Conservation (phyloP, 2,797 vertebrate species). For the Cryptoblepharus egeriae region DNA sequence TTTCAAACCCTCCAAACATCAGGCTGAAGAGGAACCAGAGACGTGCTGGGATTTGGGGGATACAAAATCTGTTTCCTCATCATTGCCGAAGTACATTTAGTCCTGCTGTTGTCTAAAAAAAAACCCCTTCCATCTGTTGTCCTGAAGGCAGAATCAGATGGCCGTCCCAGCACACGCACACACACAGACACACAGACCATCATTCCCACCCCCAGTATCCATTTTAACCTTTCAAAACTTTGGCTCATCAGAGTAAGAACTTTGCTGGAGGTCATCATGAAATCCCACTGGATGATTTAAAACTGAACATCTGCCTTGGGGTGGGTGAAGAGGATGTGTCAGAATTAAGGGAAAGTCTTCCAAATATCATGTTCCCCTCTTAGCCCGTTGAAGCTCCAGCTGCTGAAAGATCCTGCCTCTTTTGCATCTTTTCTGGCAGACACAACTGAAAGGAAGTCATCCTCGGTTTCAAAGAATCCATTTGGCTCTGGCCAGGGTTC, state of each 20-base stretch:
- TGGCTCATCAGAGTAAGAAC: background rate
- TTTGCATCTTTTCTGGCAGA: background rate
- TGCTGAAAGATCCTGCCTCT: background rate
- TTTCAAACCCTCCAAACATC: background rate
- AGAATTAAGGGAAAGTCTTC: background rate
- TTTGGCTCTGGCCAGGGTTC: background rate
- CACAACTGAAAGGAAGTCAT: background rate
- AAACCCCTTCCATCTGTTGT: constrained; percentile 1
- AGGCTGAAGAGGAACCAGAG: background rate
- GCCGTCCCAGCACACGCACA: background rate
- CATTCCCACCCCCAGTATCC: background rate
- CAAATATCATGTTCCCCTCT: background rate
- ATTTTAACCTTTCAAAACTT: background rate
- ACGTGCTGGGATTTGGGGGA: background rate
- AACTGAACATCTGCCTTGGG: background rate
- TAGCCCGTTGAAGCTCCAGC: background rate
- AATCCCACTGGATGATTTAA: constrained; percentile 6
- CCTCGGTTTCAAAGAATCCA: background rate
- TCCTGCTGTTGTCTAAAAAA: background rate
- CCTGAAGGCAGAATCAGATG: background rate
- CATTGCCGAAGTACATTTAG: background rate
- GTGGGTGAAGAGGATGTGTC: background rate
- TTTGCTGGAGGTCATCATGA: background rate
- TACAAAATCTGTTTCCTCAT: background rate
- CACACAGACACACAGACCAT: background rate